These are phyloP conservation scores for Actinia equina DNA, from an alignment of 64 coral and sea anemone genomes.

Conservation along the genomic window DNA sequence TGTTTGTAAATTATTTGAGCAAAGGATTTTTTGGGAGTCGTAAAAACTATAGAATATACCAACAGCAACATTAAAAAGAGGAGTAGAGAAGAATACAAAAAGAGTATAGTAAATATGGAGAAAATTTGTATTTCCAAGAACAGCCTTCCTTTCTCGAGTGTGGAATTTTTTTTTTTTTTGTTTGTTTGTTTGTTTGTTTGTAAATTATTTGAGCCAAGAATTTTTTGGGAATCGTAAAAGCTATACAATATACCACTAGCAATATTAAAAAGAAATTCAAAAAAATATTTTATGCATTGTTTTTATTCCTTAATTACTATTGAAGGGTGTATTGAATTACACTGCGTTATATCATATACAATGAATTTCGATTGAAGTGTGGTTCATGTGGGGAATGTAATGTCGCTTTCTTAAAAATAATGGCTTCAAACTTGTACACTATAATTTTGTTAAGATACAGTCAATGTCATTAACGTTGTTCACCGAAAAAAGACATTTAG, in stretches of 20 bases:
- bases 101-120: neutral
- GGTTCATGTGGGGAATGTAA: no score
- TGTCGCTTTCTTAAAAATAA: no score
- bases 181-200: neutral
- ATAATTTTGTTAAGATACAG: no score
- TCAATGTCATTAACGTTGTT: no score
- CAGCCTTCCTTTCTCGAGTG: no score
- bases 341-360: no score
- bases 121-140: neutral
- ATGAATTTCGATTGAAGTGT: no score
- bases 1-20: neutral
- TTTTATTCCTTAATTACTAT: no score
- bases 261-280: neutral
- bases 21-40: neutral
- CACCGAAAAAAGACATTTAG: no score
- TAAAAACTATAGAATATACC: neutral
- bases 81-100: neutral
- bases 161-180: neutral
- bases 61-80: neutral
- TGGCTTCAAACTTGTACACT: no score
- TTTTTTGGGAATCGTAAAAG: neutral
- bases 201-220: neutral
- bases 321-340: no score
- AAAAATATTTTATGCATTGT: no score
- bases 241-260: neutral